Base-by-base conservation (phyloP, 2,113 vertebrate species). In the Dryoscopus gambensis region DNA sequence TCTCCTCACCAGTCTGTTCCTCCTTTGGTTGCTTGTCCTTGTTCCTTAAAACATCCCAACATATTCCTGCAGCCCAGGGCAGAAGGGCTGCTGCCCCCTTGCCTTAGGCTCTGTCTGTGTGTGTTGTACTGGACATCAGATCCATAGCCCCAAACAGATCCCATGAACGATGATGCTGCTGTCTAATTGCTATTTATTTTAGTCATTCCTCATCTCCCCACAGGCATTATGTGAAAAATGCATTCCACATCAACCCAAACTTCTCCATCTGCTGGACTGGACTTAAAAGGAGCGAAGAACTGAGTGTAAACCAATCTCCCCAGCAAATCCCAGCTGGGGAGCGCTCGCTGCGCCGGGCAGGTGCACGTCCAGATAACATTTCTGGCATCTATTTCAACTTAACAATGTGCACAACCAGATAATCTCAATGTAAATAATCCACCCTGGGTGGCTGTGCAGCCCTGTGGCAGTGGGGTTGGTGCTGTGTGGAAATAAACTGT, bases 371-470 rank as follows among this genome's bases (percentile, higher is more conserved):
- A 98, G 98, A 98, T 98, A 98, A 96, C 97, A 97, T 98, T 98
- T 98, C 98, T 98, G 98, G 98, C 97, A 98, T 98, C 98, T 98
- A 98, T 98, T 98, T 98, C 98, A 98, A 98, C 98, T 98, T 95
- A 97, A 96, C 97, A 98, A 88, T 97, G 96, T 96, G 97, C 97
- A 97, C 97, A 96, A 97, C 15, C 94, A 97, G 97, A 94, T 97
- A 93, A 98, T 97, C 97, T 97, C 97, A 97, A 93, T 97, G 98
- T 97, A 97, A 98, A 98, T 98, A 98, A 97, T 97, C 96, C 96
- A 97, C 88, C 83, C 57, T 49, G 95, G 93, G 68, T 40, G 79
- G 75, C 92, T 96, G 93, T 63, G 90, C 93, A 87, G 97, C 84
- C 44, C 7, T 18, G 56, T 7, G 46, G 11, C 57, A 25, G 27